Evolutionary conservation across 2,113 vertebrate species (phyloP), one percentile per base, ranked within the genome.

Genomic region (Corythaixoides concolor): DNA sequence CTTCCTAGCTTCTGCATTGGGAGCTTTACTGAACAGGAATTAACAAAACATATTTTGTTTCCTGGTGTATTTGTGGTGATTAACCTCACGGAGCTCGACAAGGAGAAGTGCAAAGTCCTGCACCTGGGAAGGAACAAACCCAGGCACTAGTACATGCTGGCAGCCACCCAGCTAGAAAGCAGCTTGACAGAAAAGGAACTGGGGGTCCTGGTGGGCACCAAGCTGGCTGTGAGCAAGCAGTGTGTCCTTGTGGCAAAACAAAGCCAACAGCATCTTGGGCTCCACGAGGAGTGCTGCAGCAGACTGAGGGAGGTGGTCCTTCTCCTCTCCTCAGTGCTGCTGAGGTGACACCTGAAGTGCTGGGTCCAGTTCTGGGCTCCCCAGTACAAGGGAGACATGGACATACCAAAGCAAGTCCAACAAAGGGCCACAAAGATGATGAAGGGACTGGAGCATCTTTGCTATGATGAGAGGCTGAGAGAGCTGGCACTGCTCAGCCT

Each of bases 301-400:
- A 6, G 15, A 32, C 4, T 3, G 5, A 41, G 5, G 17, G 19
- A 58, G 17, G 9, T 1, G 9, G 41, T 9, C 30, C 30, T 30
- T 67, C 6, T 7, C 21, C 9, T 69, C 28, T 4, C 0, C 20
- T 52, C 63, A 76, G 35, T 21, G 6, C 30, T 62, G 79, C 5
- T 33, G 24, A 30, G 11, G 6, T 3, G 39, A 66, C 17, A 28
- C 21, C 5, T 0, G 0, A 20, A 47, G 6, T 22, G 6, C 43
- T n/a, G 6, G 5, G 15, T 35, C 35, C 41, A 21, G 22, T 11
- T 47, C 24, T 58, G 69, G 35, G 14, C 69, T 85, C 13, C 8
- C 7, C 28, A 26, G 22, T 11, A 41, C 63, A 37, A 30, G 41
- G 9, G 52, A 67, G 9, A 66, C 2, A 2, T 0, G 47, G 19